These are phyloP conservation scores for Tetropium fuscum DNA, from an alignment of 2,888 invertebrate genomes.

Conservation along the genomic window DNA sequence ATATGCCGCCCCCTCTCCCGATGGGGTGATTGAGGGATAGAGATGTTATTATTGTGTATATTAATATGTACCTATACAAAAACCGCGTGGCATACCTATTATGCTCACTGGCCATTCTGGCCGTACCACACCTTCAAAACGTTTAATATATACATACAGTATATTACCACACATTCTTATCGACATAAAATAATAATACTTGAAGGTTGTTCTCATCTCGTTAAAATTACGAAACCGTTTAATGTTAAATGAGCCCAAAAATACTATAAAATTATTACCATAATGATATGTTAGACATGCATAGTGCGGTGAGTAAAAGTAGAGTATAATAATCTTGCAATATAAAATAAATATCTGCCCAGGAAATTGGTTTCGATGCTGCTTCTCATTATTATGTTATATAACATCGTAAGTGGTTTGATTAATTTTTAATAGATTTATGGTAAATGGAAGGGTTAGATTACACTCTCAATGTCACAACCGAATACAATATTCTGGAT, in stretches of 20 bases:
- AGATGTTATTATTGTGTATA: too few relatives aligned
- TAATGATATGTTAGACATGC: constrained; percentile 42
- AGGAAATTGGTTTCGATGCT: constrained; percentile 32
- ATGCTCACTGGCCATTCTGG: too few relatives aligned
- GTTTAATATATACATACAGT: too few relatives aligned
- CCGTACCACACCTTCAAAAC: too few relatives aligned
- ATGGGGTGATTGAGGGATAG: too few relatives aligned
- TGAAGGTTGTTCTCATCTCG: constrained; percentile 35
- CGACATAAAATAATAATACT: constrained; percentile 7
- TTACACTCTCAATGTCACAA: too few relatives aligned
- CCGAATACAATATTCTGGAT: too few relatives aligned
- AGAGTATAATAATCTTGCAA: constrained; percentile 42
- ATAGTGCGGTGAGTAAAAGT: constrained; percentile 35
- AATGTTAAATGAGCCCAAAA: constrained; percentile 42
- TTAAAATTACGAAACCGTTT: constrained; percentile 41
- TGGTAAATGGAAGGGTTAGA: constrained; percentile 1
- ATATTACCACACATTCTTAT: too few relatives aligned
- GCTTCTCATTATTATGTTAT: constrained; percentile 39
- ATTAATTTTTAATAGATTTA: constrained; percentile 16
- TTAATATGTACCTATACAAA: too few relatives aligned
- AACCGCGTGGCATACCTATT: too few relatives aligned
- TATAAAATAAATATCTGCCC: constrained; percentile 39
- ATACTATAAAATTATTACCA: constrained; percentile 40
- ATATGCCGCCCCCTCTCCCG: too few relatives aligned
- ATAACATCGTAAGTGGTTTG: constrained; percentile 9